Evolutionary conservation across 2,888 invertebrate species (phyloP).

Genomic region (Aplocera efformata): DNA sequence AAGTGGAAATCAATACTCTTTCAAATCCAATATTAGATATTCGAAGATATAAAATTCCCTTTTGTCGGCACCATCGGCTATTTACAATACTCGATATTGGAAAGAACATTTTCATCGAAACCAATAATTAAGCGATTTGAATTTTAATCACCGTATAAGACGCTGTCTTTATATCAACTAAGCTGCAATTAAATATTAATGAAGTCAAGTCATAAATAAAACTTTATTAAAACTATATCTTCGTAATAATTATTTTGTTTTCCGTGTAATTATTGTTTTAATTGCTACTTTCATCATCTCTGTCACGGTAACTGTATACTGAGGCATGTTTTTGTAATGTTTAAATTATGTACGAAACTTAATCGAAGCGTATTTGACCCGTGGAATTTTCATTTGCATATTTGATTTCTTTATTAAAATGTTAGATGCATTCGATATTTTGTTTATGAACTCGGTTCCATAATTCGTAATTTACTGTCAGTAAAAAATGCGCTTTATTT

Average conservation of each 20-base stretch:
- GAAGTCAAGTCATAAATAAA: constrained; percentile 30
- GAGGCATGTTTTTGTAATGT: constrained; percentile 4
- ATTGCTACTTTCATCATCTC: constrained; percentile 10
- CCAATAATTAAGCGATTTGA: constrained; percentile 36
- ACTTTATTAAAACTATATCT: constrained; percentile 18
- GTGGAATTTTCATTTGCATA: constrained; percentile 2
- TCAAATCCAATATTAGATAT: constrained; percentile 7
- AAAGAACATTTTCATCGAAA: constrained; percentile 13
- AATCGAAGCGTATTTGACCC: constrained; percentile 7
- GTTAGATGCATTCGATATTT: no score
- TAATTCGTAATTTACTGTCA: no score
- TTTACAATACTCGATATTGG: constrained; percentile 13
- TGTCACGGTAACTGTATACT: constrained; percentile 5
- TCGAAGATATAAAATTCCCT: constrained; percentile 2
- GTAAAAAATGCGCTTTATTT: no score
- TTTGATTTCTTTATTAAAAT: constrained; percentile 7
- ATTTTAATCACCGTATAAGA: constrained; percentile 33
- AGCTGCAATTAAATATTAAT: constrained; percentile 33
- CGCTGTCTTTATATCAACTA: constrained; percentile 34
- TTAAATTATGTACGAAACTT: constrained; percentile 7
- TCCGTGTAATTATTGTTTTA: constrained; percentile 17
- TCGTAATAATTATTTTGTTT: constrained; percentile 20
- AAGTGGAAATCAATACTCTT: no score
- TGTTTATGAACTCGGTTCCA: no score
- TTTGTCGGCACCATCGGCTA: constrained; percentile 12